Percentiles rank a stretch among this genome's conserved stretches.
phyloP scores from a whole-genome alignment of 1,140 invertebrate genomes.

The Cheumatopsyche charites region DNA sequence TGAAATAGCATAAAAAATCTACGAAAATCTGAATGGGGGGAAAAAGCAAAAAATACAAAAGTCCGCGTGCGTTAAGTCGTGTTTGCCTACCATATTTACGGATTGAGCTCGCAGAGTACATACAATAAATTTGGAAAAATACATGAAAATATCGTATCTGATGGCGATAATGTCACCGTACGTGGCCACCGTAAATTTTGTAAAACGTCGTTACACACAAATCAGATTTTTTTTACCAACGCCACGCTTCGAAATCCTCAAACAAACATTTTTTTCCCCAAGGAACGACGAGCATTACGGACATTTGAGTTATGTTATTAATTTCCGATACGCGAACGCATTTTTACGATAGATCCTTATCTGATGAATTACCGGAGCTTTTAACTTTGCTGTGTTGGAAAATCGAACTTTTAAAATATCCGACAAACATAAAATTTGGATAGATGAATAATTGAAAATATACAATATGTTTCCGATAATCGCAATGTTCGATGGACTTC shows the following conservation, averaged over 20 bases:
- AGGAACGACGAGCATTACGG: too few species aligned
- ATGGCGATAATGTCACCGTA: constrained; percentile 18
- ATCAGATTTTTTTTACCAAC: constrained; percentile 7
- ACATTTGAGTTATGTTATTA: too few species aligned
- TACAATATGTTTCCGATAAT: too few species aligned
- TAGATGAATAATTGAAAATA: too few species aligned
- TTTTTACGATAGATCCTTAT: too few species aligned
- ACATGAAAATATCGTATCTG: constrained; percentile 19
- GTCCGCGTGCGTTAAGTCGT: not conserved
- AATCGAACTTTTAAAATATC: too few species aligned
- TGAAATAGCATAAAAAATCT: too few species aligned
- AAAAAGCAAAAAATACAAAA: not conserved
- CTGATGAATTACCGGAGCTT: too few species aligned
- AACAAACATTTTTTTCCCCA: constrained; percentile 4
- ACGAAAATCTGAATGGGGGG: not conserved
- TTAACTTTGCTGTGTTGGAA: too few species aligned
- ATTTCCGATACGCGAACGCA: too few species aligned
- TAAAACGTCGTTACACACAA: constrained; percentile 10
- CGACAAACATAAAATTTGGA: too few species aligned
- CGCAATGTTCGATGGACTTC: too few species aligned
- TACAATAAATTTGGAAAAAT: constrained; percentile 13
- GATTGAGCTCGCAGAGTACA: not conserved
- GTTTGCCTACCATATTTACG: constrained; percentile 15
- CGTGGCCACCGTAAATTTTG: constrained; percentile 11
- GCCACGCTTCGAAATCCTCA: not conserved